phyloP scores from a whole-genome alignment of 1,140 invertebrate species.

The Drosophila fuyamai region DNA sequence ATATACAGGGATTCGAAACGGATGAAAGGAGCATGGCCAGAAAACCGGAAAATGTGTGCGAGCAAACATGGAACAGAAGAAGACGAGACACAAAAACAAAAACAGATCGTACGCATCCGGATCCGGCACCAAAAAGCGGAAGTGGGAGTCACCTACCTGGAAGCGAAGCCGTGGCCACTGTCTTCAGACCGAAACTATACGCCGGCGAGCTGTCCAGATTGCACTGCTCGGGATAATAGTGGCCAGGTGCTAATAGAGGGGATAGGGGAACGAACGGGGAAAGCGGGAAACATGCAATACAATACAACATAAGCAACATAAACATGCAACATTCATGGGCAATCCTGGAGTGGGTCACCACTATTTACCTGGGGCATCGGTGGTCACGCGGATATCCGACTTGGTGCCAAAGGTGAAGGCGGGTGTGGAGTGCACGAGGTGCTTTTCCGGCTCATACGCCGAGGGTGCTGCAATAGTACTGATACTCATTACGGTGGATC shows the following conservation, averaged over 20 bases:
- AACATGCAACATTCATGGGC: conserved; percentile 6
- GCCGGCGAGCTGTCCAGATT: conserved; percentile 87
- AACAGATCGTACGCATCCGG: not conserved
- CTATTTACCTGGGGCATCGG: conserved; percentile 77
- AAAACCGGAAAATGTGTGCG: conserved; percentile 33
- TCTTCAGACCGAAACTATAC: conserved; percentile 86
- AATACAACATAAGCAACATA: conserved; percentile 15
- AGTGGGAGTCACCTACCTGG: conserved; percentile 62
- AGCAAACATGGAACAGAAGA: conserved; percentile 45
- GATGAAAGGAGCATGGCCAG: conserved; percentile 41
- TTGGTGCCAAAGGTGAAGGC: conserved; percentile 87
- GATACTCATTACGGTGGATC: not conserved
- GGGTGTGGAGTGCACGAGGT: conserved; percentile 87
- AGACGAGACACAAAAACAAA: conserved; percentile 36
- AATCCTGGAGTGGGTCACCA: not conserved
- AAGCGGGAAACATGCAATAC: conserved; percentile 36
- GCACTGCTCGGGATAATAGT: conserved; percentile 88
- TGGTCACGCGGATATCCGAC: conserved; percentile 75
- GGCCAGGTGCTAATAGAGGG: conserved; percentile 86
- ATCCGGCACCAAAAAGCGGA: conserved; percentile 29
- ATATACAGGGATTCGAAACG: conserved; percentile 46
- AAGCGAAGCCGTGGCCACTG: conserved; percentile 61
- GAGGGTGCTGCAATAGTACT: conserved; percentile 87
- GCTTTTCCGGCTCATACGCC: conserved; percentile 87
- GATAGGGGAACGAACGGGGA: conserved; percentile 11